phyloP scores from a whole-genome alignment of 2,113 vertebrate species.

The Lampris megalopsis region DNA sequence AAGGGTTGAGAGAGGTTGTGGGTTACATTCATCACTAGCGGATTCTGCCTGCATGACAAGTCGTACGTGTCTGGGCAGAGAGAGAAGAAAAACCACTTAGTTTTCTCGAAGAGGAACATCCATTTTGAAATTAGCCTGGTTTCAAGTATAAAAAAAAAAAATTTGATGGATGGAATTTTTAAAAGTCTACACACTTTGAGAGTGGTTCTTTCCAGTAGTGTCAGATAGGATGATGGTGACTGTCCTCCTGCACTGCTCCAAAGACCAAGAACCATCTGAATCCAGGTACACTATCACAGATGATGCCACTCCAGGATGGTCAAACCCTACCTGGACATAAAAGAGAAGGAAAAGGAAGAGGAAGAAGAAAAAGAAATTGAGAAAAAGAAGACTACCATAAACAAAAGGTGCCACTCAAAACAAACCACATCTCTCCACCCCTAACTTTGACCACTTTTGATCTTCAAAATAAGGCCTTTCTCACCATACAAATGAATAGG shows the following conservation, averaged over 20 bases:
- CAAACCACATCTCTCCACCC: too few species aligned
- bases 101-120: not conserved
- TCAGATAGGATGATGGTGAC: conserved; percentile 85
- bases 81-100: not conserved
- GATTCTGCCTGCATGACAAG: conserved; percentile 90
- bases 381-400: too few species aligned
- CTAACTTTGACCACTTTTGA: too few species aligned
- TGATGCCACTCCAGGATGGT: conserved; percentile 84
- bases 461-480: too few species aligned
- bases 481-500: too few species aligned
- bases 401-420: too few species aligned
- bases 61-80: conserved; percentile 82
- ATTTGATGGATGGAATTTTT: not conserved
- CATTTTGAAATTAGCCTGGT: too few species aligned
- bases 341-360: not conserved
- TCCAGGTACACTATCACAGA: conserved; percentile 91
- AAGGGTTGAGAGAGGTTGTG: conserved; percentile 74
- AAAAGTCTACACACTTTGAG: conserved; percentile 82
- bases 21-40: conserved; percentile 86
- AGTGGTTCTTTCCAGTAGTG: conserved; percentile 83
- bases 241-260: conserved; percentile 77
- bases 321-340: conserved; percentile 87
- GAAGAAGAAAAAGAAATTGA: too few species aligned
- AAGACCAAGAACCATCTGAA: conserved; percentile 82
- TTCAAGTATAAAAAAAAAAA: not conserved